Evolutionary conservation across 1,140 invertebrate species (phyloP).

Genomic region (Daktulosphaira vitifoliae): DNA sequence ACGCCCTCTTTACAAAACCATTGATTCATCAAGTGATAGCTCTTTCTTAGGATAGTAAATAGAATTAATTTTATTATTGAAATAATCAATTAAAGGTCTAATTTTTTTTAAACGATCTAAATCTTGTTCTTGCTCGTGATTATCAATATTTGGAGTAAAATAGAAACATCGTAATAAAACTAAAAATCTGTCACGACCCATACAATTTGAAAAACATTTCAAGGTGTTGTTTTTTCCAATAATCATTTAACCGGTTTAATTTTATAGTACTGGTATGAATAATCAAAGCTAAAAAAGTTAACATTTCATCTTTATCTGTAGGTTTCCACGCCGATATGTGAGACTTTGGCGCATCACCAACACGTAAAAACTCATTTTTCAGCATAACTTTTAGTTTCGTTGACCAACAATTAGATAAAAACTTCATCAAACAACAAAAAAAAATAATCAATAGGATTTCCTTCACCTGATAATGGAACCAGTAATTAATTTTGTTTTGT

Average conservation of each 20-base stretch:
- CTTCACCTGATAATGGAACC: slow-evolving; percentile 7
- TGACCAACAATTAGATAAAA: not conserved
- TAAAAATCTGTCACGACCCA: slow-evolving; percentile 2
- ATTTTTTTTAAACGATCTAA: not conserved
- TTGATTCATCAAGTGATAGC: not conserved
- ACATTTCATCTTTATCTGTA: slow-evolving; percentile 10
- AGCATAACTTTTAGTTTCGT: slow-evolving; percentile 4
- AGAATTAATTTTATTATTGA: slow-evolving; percentile 9
- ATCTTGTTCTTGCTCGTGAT: not conserved
- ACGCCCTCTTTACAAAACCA: slow-evolving; percentile 2
- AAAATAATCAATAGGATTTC: not conserved
- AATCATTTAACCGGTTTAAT: slow-evolving; percentile 3
- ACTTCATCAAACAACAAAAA: not conserved
- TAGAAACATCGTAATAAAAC: slow-evolving; percentile 3
- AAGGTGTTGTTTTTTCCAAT: slow-evolving; percentile 6
- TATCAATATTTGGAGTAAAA: slow-evolving; percentile 13
- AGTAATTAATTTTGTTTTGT: not conserved
- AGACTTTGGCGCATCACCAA: not conserved
- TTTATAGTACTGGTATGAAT: slow-evolving; percentile 10
- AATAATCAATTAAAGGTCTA: slow-evolving; percentile 12
- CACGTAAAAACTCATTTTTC: slow-evolving; percentile 10
- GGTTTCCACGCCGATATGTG: not conserved
- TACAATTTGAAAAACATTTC: slow-evolving; percentile 9
- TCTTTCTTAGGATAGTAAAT: slow-evolving; percentile 1
- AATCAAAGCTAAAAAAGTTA: not conserved